Evolutionary conservation across 2,888 invertebrate species (phyloP), one percentile per base, ranked within the genome.

Genomic region (Cheilosia pagana): DNA sequence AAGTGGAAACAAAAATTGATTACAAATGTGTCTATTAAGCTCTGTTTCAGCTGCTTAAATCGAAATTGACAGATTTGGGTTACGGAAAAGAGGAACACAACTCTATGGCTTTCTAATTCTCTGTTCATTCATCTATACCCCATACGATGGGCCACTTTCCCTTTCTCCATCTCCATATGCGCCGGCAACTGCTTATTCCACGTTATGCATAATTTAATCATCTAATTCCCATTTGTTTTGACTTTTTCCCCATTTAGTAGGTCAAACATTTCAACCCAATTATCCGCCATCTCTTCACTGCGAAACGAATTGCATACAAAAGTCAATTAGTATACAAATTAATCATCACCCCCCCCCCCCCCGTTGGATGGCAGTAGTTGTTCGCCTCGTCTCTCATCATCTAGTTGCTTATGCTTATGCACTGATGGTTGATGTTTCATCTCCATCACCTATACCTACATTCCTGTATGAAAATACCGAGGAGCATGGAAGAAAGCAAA

Each of bases 181-280:
- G 16, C n/a, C n/a, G n/a, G 43, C 43, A 7, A 31, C 28, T 50
- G 43, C 59, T 59, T 21, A 71, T 65, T 72, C 59, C 35, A 19
- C 65, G 71, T 45, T 43, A 41, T 77, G 77, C 62, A 62, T 72
- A 78, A 78, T 68, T 82, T 72, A 78, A 77, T 72, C 77, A 68
- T 55, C 71, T 82, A 72, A 67, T 35, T 28, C 62, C 12, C 53
- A 50, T 60, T 55, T 72, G 50, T 57, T 74, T 28, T 50, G 39
- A 16, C 39, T 45, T 48, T 21, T 76, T 19, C 8, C 43, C 43
- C 10, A 0, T 50, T 50, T 57, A 74, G 62, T 83, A 50, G 82
- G 82, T 74, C 72, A 83, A 43, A 62, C 50, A 67, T 57, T 72
- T 78, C 72, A 83, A 68, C 72, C 62, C 67, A 83, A 74, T 78